These are phyloP conservation scores for Struthio camelus DNA, from an alignment of 2,113 vertebrate species.

Conservation along the genomic window DNA sequence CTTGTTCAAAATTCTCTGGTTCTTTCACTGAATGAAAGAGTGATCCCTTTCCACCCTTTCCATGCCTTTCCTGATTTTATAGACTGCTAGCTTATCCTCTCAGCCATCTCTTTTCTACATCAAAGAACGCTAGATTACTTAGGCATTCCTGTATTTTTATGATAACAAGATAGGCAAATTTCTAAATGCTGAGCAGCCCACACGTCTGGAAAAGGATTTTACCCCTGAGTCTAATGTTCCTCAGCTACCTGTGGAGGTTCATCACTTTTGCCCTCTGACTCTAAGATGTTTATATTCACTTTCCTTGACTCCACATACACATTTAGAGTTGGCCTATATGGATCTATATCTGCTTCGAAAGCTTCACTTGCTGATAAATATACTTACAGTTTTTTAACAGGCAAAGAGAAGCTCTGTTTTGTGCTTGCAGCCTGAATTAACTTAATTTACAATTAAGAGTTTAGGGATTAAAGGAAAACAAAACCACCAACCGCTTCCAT, in stretches of 20 bases:
- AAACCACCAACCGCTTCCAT: background rate
- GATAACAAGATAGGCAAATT: background rate
- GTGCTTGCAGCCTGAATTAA: background rate
- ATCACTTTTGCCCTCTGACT: background rate
- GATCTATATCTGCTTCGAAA: background rate
- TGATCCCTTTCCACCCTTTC: background rate
- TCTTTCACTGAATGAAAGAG: background rate
- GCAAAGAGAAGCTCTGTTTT: background rate
- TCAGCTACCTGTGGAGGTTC: background rate
- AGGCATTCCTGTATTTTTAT: background rate
- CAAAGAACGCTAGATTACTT: background rate
- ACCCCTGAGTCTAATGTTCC: background rate
- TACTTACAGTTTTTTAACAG: background rate
- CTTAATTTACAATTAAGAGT: background rate
- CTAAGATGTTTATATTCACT: background rate
- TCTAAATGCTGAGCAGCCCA: background rate
- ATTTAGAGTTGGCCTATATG: background rate
- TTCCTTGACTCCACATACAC: background rate
- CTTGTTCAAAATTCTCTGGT: background rate
- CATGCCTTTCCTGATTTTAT: background rate
- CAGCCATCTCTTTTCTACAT: background rate
- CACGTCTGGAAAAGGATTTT: background rate
- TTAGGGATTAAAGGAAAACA: background rate
- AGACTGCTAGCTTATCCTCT: background rate
- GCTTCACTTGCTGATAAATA: background rate